Percentiles rank a stretch among this genome's conserved stretches.
These are phyloP conservation scores for Stenolophus ochropezus DNA, from an alignment of 2,888 invertebrate genomes.

Conservation along the genomic window DNA sequence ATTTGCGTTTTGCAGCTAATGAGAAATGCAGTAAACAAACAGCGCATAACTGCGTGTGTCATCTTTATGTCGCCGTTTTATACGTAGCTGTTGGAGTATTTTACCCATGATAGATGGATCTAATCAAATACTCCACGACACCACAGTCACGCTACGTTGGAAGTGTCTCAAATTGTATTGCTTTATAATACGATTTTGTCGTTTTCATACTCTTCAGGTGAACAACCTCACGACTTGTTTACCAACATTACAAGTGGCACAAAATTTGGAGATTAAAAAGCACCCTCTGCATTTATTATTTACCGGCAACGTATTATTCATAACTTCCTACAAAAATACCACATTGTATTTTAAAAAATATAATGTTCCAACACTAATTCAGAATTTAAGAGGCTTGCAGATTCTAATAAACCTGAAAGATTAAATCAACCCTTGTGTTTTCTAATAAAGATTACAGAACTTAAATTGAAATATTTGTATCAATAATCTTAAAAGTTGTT, in stretches of 20 bases:
- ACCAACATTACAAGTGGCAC: not conserved
- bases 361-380: no score
- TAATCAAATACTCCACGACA: constrained; percentile 17
- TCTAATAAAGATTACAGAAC: no score
- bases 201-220: not conserved
- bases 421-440: no score
- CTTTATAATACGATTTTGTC: constrained; percentile 19
- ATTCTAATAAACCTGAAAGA: no score
- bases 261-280: no score
- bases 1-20: not conserved
- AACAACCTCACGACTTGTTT: not conserved
- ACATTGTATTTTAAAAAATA: no score
- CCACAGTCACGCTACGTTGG: not conserved
- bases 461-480: no score
- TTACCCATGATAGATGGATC: constrained; percentile 15
- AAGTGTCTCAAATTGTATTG: not conserved
- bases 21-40: not conserved
- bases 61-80: not conserved
- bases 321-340: no score
- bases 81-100: not conserved
- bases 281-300: no score
- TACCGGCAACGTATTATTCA: no score
- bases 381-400: no score
- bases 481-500: no score
- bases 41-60: not conserved